These are phyloP conservation scores for Centropyge bicolor DNA, from an alignment of 2,797 vertebrate species.

Conservation along the genomic window DNA sequence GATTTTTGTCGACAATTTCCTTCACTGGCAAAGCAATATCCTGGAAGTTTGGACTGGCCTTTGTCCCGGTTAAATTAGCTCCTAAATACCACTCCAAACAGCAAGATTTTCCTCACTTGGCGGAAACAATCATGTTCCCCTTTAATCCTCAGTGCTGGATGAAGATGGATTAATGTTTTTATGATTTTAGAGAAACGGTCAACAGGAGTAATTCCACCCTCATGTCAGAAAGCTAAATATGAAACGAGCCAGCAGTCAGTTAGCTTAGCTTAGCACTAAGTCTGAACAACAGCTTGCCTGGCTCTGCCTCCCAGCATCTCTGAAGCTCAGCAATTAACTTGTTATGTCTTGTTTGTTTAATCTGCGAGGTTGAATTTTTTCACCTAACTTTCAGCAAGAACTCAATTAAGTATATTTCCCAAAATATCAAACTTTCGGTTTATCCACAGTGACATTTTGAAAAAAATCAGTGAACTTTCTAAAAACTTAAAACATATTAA, in stretches of 20 bases:
- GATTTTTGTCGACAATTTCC: constrained; percentile 13
- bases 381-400: background rate
- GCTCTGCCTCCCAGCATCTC: background rate
- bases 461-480: no score
- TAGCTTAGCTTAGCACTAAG: background rate
- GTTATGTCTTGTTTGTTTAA: background rate
- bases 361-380: background rate
- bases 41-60: constrained; percentile 31
- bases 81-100: background rate
- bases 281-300: background rate
- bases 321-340: background rate
- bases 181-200: background rate
- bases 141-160: background rate
- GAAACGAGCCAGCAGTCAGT: background rate
- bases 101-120: constrained; percentile 6
- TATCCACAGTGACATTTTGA: background rate
- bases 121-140: background rate
- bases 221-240: background rate
- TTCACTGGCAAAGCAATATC: constrained; percentile 2
- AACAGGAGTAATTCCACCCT: background rate
- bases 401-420: background rate
- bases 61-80: constrained; percentile 27
- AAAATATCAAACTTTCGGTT: background rate
- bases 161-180: background rate
- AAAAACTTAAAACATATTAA: background rate